Conservation (phyloP, 2,888 invertebrate species). For the Yponomeuta plumbellus region DNA sequence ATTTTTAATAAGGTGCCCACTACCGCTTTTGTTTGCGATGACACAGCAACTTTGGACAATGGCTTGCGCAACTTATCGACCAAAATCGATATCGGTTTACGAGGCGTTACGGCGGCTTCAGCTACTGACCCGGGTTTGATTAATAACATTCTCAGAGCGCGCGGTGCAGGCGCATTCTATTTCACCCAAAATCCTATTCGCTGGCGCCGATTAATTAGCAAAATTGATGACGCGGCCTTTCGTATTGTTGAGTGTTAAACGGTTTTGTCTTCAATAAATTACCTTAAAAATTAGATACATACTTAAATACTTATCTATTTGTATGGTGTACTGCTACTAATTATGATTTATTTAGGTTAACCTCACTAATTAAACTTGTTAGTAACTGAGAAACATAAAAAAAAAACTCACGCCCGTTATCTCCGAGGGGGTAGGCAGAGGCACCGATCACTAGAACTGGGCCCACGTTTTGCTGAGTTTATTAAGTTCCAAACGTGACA, state of each 20-base stretch:
- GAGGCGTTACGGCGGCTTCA: conserved; percentile 70
- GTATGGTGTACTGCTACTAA: too few relatives aligned
- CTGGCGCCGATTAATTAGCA: conserved; percentile 72
- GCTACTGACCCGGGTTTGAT: conserved; percentile 75
- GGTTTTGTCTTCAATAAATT: conserved; percentile 18
- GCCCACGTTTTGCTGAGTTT: too few relatives aligned
- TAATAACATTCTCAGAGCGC: conserved; percentile 63
- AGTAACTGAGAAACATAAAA: too few relatives aligned
- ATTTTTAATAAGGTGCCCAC: conserved; percentile 75
- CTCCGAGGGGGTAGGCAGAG: too few relatives aligned
- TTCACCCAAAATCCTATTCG: conserved; percentile 48
- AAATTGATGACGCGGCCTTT: conserved; percentile 47
- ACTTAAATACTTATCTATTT: neutral
- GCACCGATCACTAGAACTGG: too few relatives aligned
- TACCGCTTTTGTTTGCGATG: conserved; percentile 70
- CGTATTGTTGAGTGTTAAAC: neutral
- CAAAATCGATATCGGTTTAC: conserved; percentile 74
- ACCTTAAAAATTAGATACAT: neutral
- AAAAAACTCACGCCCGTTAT: too few relatives aligned
- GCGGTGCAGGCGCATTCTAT: conserved; percentile 33
- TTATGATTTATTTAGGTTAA: too few relatives aligned
- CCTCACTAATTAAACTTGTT: too few relatives aligned
- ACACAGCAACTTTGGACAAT: conserved; percentile 68
- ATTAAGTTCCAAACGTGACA: too few relatives aligned
- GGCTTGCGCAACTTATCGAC: conserved; percentile 73